Conservation (phyloP, 2,888 invertebrate species). For the Leptinotarsa haldemani region DNA sequence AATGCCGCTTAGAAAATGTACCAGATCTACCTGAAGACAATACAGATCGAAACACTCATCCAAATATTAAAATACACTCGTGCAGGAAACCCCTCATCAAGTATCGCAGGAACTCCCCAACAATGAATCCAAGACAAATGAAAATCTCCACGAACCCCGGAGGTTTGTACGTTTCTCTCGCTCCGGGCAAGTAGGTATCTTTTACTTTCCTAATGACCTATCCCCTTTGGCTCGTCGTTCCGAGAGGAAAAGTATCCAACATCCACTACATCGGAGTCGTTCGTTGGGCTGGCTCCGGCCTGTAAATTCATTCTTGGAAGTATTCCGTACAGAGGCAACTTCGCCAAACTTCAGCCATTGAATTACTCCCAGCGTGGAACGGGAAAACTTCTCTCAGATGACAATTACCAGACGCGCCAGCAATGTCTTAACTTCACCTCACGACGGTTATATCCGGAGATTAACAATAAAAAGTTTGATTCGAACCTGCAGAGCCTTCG, state of each 20-base stretch:
- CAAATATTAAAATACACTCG: background rate
- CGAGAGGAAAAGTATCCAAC: background rate
- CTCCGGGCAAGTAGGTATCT: background rate
- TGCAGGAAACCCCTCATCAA: background rate
- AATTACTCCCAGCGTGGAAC: constrained; percentile 50
- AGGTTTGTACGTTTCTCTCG: background rate
- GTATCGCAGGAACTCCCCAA: background rate
- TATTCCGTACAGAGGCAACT: constrained; percentile 46
- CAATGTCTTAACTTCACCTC: constrained; percentile 36
- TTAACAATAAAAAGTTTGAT: constrained; percentile 44
- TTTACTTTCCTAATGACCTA: constrained; percentile 15
- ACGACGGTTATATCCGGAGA: constrained; percentile 38
- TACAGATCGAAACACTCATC: background rate
- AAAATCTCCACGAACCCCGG: background rate
- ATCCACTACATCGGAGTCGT: background rate
- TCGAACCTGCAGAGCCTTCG: background rate
- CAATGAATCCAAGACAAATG: background rate
- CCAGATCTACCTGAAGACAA: background rate
- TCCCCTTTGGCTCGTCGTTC: constrained; percentile 13
- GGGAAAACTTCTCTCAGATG: constrained; percentile 53
- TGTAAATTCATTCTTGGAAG: constrained; percentile 51
- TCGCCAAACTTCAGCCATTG: constrained; percentile 56
- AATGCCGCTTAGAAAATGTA: background rate
- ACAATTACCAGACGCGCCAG: constrained; percentile 49
- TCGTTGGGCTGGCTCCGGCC: background rate